Base-by-base conservation (phyloP, 1,140 invertebrate genomes). In the Zelostemma sp. region DNA sequence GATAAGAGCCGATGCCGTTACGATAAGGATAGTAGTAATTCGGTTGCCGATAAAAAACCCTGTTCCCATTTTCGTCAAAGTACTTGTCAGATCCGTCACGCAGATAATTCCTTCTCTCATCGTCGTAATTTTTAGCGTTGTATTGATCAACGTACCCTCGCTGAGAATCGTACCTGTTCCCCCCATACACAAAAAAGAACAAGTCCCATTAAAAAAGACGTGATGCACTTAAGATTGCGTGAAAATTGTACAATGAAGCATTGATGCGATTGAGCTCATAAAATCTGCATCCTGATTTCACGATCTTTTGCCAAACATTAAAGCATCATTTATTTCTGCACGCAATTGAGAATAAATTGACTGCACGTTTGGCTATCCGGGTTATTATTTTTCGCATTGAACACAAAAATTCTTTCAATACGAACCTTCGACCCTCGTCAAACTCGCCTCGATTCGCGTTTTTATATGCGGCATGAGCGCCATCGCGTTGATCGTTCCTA, bases 81-180 rank as follows among this genome's bases (percentile, higher is more conserved):
- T 74, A 80, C 53, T 78, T 82, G 12, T 81, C 81, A 11, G 75
- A 83, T 17, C 82, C 81, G 5, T 82, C 80, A 47, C 81, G 79
- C 46, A 85, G 79, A 67, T 86, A 81, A 58, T 85, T 80, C 51
- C 81, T 70, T 45, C 77, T 75, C 48, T 87, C 84, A 54, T 89
- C 85, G 48, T 86, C 82, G 72, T 88, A 87, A 41, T 85, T 83
- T 55, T 87, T 87, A 43, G 84, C 84, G 19, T 85, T 85, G 63
- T 88, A 86, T 55, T 87, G 84, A 53, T 81, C 82, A 62, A 84
- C 79, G n/a, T 83, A 83, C 8, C 73, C 76, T 19, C 82, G 76
- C 60, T 86, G 85, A 17, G 81, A 75, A 11, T 86, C 85, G 16
- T 85, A 81, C 33, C 86, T 86, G 14, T 14, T 46, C n/a, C n/a